Evolutionary conservation across 2,797 vertebrate species (phyloP), one percentile per base, ranked within the genome.

Genomic region (Danio aesculapii): DNA sequence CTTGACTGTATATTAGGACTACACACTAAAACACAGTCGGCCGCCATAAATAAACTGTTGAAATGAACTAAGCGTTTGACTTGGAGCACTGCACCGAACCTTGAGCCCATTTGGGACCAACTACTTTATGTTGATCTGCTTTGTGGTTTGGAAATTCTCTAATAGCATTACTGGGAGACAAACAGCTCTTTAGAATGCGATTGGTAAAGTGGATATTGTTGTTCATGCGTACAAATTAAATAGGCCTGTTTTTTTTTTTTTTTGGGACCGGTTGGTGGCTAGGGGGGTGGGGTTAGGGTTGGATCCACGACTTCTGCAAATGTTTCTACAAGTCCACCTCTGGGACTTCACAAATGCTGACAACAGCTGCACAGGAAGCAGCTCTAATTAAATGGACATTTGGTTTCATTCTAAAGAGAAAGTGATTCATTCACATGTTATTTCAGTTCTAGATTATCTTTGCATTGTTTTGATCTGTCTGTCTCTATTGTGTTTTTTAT

Each of bases 131-230:
- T 57, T 44, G 14, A 75, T 57, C 62, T 55, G 74, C 50, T 66
- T 46, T 66, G 50, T 52, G n/a, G 39, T 64, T 66, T 76, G 55
- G 63, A 75, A 53, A 68, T 47, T 53, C 64, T 69, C 53, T 64
- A 82, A 63, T 47, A 43, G 43, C 63, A 47, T 77, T 39, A 66
- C 39, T 64, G 21, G 57, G 63, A 57, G 52, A 67, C 75, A 58
- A 77, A 57, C 63, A 68, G 43, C 52, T 58, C 19, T 67, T 77
- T 17, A 57, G 41, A 68, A 39, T 58, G 43, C 75, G 67, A 21
- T n/a, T 8, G 14, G 43, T 58, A 43, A 67, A 57, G 63, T 58
- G 43, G 44, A 58, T 57, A 67, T 49, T 46, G 43, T 67, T 57
- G 44, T 8, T 16, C 10, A 46, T 6, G 52, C 19, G 41, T 58